Evolutionary conservation across 2,113 vertebrate genomes (phyloP), one percentile per base, ranked within the genome.

Genomic region (Felis chaus): DNA sequence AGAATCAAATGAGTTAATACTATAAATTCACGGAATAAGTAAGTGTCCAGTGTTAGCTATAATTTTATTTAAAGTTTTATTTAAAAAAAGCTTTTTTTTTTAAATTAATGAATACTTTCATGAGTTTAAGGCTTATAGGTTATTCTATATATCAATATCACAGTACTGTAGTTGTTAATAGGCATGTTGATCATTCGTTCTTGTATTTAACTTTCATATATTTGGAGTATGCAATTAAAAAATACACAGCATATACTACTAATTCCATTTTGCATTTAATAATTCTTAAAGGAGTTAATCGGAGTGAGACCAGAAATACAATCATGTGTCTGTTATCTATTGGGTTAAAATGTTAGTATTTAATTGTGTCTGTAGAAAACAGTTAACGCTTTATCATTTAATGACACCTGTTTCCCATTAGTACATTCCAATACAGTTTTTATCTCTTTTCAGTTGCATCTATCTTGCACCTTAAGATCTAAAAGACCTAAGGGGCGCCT

Each of bases 391-490:
- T 79, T 88, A 66, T 48, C 91, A 94, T 27, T 69, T 63, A 83
- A 69, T 78, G 50, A 82, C 3, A 87, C 3, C 15, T 73, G 19
- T 45, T 89, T 12, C 18, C 65, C 33, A 12, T 45, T 78, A 66
- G 7, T 27, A 55, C 33, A 55, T 73, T 73, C 16, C 53, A 48
- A 53, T 41, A n/a, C 21, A 74, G 14, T 39, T 89, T 73, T 25
- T 73, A 36, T 85, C 83, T 97, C 45, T 89, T 71, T 84, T 89
- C 41, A 84, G n/a, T 66, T 71, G 73, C 25, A 55, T 79, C n/a
- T 53, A 36, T 73, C 14, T 31, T 66, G 31, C 9, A 84, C 29
- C 9, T 33, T 93, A 23, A 78, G 27, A 78, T 78, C 41, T 48
- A 48, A 45, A 78, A 61, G 57, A 61, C 23, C 36, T 45, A 55